Evolutionary conservation across 2,113 vertebrate species (phyloP).

Genomic region (Mus spicilegus): DNA sequence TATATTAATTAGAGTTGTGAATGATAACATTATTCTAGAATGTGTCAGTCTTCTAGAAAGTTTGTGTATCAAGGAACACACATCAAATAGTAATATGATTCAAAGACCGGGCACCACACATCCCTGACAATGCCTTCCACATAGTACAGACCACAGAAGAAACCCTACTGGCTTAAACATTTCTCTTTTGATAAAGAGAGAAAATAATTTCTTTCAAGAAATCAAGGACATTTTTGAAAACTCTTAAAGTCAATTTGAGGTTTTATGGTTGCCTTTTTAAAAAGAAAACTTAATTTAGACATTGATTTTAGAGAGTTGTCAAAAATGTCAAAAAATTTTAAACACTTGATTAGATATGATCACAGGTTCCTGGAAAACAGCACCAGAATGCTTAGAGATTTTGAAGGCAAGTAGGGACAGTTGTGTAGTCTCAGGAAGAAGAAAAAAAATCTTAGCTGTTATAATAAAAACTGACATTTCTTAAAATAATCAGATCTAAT

Average conservation of each 20-base stretch:
- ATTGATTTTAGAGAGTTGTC: neutral
- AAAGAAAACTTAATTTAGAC: constrained; percentile 6
- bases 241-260: constrained; percentile 34
- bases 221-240: constrained; percentile 14
- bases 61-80: neutral
- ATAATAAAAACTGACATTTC: neutral
- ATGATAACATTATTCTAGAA: neutral
- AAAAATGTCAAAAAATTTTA: constrained; percentile 20
- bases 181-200: neutral
- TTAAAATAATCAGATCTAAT: constrained; percentile 4
- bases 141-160: neutral
- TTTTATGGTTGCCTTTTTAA: neutral
- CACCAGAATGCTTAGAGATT: neutral
- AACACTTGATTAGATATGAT: neutral
- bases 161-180: neutral
- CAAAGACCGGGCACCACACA: neutral
- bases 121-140: neutral
- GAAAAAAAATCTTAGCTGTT: neutral
- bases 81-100: neutral
- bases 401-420: constrained; percentile 2
- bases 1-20: neutral
- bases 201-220: neutral
- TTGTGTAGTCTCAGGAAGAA: neutral
- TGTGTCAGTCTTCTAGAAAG: neutral
- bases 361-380: neutral